phyloP scores from a whole-genome alignment of 2,888 invertebrate genomes.

The Desoria tigrina region DNA sequence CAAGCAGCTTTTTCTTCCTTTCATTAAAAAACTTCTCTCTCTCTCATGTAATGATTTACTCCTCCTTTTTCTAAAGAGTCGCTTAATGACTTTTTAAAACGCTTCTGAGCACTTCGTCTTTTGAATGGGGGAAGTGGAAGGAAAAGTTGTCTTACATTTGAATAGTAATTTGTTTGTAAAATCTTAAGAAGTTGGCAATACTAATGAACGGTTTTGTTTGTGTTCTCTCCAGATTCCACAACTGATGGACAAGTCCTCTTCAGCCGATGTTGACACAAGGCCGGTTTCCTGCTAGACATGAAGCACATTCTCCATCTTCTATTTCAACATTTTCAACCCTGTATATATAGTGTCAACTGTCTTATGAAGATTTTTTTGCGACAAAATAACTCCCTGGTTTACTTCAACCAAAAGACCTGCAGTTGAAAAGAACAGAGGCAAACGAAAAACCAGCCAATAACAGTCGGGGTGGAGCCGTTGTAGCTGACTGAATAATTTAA shows the following conservation, averaged over 20 bases:
- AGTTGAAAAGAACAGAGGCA: not conserved
- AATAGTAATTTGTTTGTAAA: constrained; percentile 9
- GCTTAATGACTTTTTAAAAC: constrained; percentile 18
- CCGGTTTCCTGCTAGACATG: constrained; percentile 47
- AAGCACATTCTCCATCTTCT: constrained; percentile 11
- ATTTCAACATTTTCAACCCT: constrained; percentile 12
- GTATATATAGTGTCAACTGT: constrained; percentile 14
- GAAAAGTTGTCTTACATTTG: too few species aligned
- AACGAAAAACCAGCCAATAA: not conserved
- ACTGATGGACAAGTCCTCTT: constrained; percentile 51
- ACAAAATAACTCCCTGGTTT: constrained; percentile 9
- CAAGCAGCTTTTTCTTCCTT: not conserved
- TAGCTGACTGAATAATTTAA: constrained; percentile 19
- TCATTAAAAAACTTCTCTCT: not conserved
- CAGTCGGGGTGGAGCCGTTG: too few species aligned
- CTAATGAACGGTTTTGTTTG: constrained; percentile 24
- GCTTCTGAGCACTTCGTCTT: too few species aligned
- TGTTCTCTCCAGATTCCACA: constrained; percentile 40
- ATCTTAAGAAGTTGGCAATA: constrained; percentile 19
- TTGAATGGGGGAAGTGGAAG: too few species aligned
- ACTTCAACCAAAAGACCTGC: constrained; percentile 1
- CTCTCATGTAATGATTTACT: not conserved
- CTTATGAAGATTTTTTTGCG: constrained; percentile 15
- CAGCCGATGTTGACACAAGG: constrained; percentile 50
- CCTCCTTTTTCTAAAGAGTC: constrained; percentile 3